Conservation (phyloP, 2,113 vertebrate genomes). For the Hiodon alosoides region DNA sequence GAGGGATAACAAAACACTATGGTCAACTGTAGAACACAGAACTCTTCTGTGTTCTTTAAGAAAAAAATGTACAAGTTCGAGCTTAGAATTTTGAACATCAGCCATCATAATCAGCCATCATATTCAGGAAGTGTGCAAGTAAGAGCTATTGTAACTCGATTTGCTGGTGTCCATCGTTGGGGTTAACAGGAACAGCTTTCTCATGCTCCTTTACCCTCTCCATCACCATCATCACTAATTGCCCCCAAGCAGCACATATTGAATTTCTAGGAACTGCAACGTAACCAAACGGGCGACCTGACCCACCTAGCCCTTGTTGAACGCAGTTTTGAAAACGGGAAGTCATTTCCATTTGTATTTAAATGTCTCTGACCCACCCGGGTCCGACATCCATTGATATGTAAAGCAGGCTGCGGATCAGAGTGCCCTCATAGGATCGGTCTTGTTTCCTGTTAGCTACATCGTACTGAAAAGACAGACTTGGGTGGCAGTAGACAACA, state of each 20-base stretch:
- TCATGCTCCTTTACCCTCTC: too few relatives aligned
- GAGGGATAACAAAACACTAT: too few relatives aligned
- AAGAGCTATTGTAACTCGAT: background rate
- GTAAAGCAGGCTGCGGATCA: constrained; percentile 45
- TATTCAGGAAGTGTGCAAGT: background rate
- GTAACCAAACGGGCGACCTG: background rate
- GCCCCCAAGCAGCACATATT: background rate
- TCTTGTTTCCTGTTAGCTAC: background rate
- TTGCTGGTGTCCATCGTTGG: background rate
- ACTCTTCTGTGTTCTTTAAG: background rate
- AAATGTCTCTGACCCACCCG: constrained; percentile 29
- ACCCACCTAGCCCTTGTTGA: background rate
- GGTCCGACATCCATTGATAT: constrained; percentile 52
- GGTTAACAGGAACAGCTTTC: background rate
- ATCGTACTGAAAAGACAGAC: too few relatives aligned
- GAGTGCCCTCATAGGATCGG: background rate
- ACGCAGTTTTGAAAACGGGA: constrained; percentile 3
- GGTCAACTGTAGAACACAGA: too few relatives aligned
- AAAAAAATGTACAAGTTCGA: too few relatives aligned
- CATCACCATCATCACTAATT: too few relatives aligned
- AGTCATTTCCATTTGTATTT: constrained; percentile 42
- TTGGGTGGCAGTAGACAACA: too few relatives aligned
- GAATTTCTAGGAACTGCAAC: background rate
- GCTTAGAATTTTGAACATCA: background rate
- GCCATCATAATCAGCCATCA: background rate